Evolutionary conservation across 2,113 vertebrate genomes (phyloP).

Genomic region (Gallinago paraguaiae): DNA sequence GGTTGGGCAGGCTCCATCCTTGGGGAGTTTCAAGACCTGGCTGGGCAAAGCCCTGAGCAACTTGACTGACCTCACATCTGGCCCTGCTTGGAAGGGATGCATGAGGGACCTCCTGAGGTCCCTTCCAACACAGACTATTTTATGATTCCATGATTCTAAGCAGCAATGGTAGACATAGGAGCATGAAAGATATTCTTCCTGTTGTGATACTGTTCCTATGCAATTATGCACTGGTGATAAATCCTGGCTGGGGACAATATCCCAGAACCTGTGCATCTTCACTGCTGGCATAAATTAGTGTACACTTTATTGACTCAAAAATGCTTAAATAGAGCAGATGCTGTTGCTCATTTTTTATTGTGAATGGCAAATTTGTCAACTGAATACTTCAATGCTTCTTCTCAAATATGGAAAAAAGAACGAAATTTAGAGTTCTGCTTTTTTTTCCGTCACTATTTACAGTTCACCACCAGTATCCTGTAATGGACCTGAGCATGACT

Average conservation of each 20-base stretch:
- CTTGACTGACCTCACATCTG: background rate
- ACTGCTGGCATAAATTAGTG: background rate
- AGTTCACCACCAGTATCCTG: background rate
- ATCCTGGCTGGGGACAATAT: background rate
- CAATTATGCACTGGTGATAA: background rate
- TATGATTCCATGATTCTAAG: background rate
- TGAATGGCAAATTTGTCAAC: background rate
- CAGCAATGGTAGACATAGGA: background rate
- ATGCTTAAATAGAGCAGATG: background rate
- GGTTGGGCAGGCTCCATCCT: background rate
- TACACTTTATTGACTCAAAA: background rate
- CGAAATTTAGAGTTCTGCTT: background rate
- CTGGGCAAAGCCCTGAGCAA: background rate
- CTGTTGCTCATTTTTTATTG: background rate
- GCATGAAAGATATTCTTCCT: background rate
- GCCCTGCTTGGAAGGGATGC: background rate
- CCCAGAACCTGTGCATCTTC: background rate
- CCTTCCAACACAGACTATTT: background rate
- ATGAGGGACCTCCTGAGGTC: background rate
- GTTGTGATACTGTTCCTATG: background rate
- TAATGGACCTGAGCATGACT: background rate
- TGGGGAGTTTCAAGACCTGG: accelerated
- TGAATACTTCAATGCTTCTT: background rate
- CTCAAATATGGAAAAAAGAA: background rate
- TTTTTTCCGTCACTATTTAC: background rate